A percentile compares a stretch with the other conserved stretches of the same genome.
These are phyloP conservation scores for Chloroceryle amazona DNA, from an alignment of 2,797 vertebrate genomes.

Conservation along the genomic window DNA sequence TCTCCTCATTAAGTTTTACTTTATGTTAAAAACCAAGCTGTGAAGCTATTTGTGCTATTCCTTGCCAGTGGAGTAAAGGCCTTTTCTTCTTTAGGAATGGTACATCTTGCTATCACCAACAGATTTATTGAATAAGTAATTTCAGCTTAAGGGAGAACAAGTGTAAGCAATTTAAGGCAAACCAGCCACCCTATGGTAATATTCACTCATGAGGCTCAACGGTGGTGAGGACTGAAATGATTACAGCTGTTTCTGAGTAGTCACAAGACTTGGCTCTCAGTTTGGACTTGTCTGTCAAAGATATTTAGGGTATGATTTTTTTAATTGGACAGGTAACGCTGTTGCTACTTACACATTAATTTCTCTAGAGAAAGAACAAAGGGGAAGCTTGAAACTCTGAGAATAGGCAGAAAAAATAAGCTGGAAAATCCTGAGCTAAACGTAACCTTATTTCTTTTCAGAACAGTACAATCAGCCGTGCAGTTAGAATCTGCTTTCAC, in stretches of 20 bases:
- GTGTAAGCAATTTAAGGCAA: constrained; percentile 15
- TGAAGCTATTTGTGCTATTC: not conserved
- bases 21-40: not conserved
- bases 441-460: not conserved
- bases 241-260: not conserved
- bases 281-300: constrained; percentile 17
- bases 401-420: not conserved
- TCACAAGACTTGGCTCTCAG: not conserved
- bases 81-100: not conserved
- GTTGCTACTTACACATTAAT: not conserved
- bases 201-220: not conserved
- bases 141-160: constrained; percentile 9
- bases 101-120: not conserved
- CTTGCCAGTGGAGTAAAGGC: not conserved
- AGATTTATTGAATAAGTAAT: not conserved
- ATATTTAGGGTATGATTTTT: not conserved
- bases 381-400: not conserved
- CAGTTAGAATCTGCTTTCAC: not conserved
- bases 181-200: not conserved
- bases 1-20: not conserved
- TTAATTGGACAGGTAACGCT: not conserved
- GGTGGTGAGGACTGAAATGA: not conserved
- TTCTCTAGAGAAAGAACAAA: not conserved
- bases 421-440: not conserved
- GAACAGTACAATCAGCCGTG: not conserved